A percentile compares a stretch with the other conserved stretches of the same genome.
Conservation (phyloP, 1,140 invertebrate genomes). For the Aphaenogaster ashmeadi region DNA sequence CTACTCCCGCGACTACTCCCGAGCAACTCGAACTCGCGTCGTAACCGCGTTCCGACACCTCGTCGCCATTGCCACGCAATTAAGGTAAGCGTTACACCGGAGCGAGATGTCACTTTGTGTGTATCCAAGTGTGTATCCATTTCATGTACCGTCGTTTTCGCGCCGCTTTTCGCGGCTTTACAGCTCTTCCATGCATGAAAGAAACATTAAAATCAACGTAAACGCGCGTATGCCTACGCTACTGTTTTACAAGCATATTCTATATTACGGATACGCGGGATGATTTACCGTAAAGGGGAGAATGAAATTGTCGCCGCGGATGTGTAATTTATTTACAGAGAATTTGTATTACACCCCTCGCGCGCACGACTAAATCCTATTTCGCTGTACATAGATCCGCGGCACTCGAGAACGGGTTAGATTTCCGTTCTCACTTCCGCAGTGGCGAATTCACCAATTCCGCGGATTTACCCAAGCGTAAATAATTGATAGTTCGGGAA, state of each 20-base stretch:
- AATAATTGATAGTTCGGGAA: conserved; percentile 32
- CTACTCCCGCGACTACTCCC: background rate
- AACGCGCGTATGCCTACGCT: background rate
- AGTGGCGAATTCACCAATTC: conserved; percentile 30
- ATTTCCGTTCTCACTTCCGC: background rate
- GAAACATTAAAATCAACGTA: conserved; percentile 49
- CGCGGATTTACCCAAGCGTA: conserved; percentile 10
- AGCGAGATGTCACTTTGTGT: conserved; percentile 21
- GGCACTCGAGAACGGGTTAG: conserved; percentile 37
- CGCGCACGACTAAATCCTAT: conserved; percentile 58
- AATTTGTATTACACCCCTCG: conserved; percentile 43
- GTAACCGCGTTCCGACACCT: conserved; percentile 39
- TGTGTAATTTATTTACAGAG: conserved; percentile 61
- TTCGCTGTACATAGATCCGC: conserved; percentile 20
- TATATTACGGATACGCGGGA: background rate
- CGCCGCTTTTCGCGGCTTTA: conserved; percentile 10
- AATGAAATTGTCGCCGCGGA: conserved; percentile 46
- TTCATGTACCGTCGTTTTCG: background rate
- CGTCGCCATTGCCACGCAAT: conserved; percentile 49
- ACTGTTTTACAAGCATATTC: conserved; percentile 1
- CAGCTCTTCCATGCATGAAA: conserved; percentile 6
- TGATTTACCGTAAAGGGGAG: conserved; percentile 41
- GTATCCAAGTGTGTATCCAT: background rate
- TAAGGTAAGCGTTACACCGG: conserved; percentile 51
- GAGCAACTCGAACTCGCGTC: conserved; percentile 44